Evolutionary conservation across 2,113 vertebrate species (phyloP), one percentile per base, ranked within the genome.

Genomic region (Fulmarus glacialis): DNA sequence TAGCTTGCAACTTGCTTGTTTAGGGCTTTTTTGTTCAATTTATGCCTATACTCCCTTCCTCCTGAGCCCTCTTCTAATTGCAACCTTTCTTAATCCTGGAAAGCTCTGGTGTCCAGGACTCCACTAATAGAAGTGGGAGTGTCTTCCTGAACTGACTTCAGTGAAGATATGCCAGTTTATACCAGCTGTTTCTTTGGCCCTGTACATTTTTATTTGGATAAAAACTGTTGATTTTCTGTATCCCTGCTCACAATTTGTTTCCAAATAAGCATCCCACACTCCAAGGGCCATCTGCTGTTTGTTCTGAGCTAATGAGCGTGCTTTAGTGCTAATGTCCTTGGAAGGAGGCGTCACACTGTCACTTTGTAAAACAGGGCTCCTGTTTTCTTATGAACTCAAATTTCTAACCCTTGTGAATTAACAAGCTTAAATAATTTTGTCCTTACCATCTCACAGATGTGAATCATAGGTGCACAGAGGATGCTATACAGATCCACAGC

Each of bases 231-330:
- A 60, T 86, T 90, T 87, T 85, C 66, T 88, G 38, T 77, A 66
- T 67, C 22, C 12, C 20, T 26, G 11, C 42, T 94, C 88, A 71
- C 22, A 45, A 12, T 70, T 90, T 82, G 53, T 89, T 97, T 97
- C 63, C 85, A 89, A 80, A 89, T 82, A 86, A 55, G 29, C 82
- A 50, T 90, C 50, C 58, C 75, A 83, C 72, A 63, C 42, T 90
- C 59, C 55, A 92, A 74, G 50, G 55, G 23, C 72, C 90, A 92
- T 95, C 92, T 96, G 92, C 67, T 93, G 23, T 74, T 96, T 78
- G 26, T 90, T 97, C 63, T 81, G 63, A 89, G 59, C 47, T 93
- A 92, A 94, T 16, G 48, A 92, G 20, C 43, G 38, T 83, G 26
- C 67, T 93, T 71, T 83, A 88, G 30, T n/a, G 23, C 20, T 94